phyloP scores from a whole-genome alignment of 2,888 invertebrate species.

The Pristionchus arcanus region DNA sequence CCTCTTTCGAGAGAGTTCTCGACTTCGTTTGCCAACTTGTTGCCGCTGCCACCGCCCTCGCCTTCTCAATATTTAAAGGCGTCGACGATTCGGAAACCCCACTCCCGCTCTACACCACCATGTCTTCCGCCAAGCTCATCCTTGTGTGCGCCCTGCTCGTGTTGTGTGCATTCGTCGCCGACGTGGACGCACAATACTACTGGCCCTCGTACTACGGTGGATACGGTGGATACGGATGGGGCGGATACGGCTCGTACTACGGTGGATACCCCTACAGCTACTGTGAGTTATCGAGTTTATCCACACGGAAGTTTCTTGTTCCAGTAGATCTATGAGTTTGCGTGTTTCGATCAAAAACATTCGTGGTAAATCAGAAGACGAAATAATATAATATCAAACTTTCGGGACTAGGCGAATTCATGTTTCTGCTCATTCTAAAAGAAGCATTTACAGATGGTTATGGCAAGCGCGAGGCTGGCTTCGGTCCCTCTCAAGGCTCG shows the following conservation, averaged over 20 bases:
- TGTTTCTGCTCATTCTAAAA: not conserved
- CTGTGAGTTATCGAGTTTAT: conserved; percentile 2
- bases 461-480: conserved; percentile 62
- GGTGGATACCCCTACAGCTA: conserved; percentile 40
- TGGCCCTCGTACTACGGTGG: conserved; percentile 55
- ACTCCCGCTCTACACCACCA: not conserved
- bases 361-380: not conserved
- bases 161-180: conserved; percentile 60
- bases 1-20: not conserved
- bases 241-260: conserved; percentile 50
- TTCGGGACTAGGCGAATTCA: not conserved
- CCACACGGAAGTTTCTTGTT: not conserved
- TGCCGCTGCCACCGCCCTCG: not conserved
- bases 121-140: conserved; percentile 46
- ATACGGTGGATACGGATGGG: conserved; percentile 57
- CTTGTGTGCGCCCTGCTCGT: conserved; percentile 61
- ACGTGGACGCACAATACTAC: conserved; percentile 61
- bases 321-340: not conserved
- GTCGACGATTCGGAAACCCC: conserved; percentile 29
- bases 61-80: conserved; percentile 4
- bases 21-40: conserved; percentile 16
- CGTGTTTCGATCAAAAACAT: not conserved
- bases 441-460: conserved; percentile 27
- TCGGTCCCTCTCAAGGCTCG: conserved; percentile 54
- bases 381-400: not conserved